These are phyloP conservation scores for Grammatotria lemairii DNA, from an alignment of 2,113 vertebrate species.

Conservation along the genomic window DNA sequence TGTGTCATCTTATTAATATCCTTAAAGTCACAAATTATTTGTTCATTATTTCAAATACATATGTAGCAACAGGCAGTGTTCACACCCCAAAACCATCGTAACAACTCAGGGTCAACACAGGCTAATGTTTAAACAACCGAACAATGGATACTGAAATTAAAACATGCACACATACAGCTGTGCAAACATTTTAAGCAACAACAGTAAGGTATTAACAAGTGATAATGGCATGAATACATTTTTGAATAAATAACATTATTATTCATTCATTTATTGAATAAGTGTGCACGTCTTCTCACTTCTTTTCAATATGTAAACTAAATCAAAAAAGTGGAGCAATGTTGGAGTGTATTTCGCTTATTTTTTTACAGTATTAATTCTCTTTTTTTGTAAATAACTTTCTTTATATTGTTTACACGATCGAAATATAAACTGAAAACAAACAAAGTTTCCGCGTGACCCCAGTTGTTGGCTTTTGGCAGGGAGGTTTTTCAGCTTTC, in stretches of 20 bases:
- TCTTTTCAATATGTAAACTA: background rate
- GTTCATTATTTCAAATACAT: background rate
- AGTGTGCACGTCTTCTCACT: background rate
- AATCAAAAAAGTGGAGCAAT: background rate
- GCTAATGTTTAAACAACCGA: background rate
- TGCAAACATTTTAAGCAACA: background rate
- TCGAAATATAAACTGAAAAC: background rate
- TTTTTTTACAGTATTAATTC: background rate
- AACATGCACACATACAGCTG: background rate
- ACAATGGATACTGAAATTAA: background rate
- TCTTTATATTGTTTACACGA: background rate
- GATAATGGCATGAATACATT: background rate
- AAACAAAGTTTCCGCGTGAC: background rate
- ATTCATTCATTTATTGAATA: background rate
- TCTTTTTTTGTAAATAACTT: background rate
- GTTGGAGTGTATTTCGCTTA: background rate
- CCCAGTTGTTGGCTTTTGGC: fast-evolving
- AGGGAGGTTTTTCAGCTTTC: background rate
- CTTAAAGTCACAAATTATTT: background rate
- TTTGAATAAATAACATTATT: background rate
- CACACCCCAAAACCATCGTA: background rate
- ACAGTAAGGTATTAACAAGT: background rate
- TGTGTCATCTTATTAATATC: background rate
- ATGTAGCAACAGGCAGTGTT: background rate
- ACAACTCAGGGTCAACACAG: background rate